Evolutionary conservation across 1,140 invertebrate species (phyloP).

Genomic region (Brachionus plicatilis): DNA sequence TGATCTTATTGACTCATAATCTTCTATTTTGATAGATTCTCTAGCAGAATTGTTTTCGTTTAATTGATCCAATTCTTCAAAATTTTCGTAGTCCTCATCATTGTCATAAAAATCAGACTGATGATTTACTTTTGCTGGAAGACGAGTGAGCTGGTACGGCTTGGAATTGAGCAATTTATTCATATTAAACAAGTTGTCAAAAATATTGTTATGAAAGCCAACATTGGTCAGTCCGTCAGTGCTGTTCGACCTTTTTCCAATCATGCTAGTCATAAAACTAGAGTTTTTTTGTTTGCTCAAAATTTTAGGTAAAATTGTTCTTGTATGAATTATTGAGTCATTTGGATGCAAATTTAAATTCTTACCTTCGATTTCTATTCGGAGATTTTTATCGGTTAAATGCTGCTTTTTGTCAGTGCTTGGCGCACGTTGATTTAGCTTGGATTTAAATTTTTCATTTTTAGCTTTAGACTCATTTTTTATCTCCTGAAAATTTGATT

Average conservation of each 20-base stretch:
- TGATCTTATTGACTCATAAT: conserved; percentile 19
- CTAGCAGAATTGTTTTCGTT: background rate
- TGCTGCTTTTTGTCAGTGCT: background rate
- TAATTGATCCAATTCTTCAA: background rate
- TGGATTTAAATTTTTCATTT: background rate
- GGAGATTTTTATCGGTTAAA: background rate
- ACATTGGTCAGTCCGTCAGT: background rate
- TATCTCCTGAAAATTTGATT: background rate
- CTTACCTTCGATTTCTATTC: conserved; percentile 4
- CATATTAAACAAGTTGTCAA: conserved; percentile 19
- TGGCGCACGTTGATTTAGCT: background rate
- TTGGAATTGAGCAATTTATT: background rate
- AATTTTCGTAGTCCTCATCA: background rate
- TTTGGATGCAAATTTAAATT: background rate
- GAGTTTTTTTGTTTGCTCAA: background rate
- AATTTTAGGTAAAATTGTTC: conserved; percentile 3
- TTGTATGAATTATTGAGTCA: background rate
- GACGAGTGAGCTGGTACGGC: background rate
- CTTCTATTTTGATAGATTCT: background rate
- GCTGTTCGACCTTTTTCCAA: background rate
- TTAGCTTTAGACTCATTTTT: background rate
- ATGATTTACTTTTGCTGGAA: background rate
- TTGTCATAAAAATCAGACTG: conserved; percentile 25
- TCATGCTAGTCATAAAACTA: background rate
- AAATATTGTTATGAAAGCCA: background rate